Evolutionary conservation across 2,888 invertebrate genomes (phyloP).

Genomic region (Beris chalybata): DNA sequence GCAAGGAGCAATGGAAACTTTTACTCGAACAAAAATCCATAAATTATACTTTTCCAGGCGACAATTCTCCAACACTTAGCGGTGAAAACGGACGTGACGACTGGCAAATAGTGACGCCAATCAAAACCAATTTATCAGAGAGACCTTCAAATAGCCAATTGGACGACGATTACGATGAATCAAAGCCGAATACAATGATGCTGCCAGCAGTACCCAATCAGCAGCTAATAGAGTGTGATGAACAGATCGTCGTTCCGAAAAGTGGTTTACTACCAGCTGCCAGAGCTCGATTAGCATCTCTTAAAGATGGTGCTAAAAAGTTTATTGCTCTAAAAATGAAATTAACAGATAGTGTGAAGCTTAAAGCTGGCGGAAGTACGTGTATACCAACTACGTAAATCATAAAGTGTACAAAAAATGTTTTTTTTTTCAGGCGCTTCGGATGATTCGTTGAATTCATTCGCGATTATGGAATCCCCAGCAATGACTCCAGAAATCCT

Average conservation of each 20-base stretch:
- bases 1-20: slow-evolving; percentile 79
- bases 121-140: slow-evolving; percentile 51
- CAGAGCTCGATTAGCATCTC: slow-evolving; percentile 63
- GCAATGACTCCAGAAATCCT: slow-evolving; percentile 53
- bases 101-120: slow-evolving; percentile 55
- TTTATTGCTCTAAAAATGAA: slow-evolving; percentile 66
- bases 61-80: slow-evolving; percentile 48
- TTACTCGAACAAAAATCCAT: slow-evolving; percentile 76
- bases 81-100: slow-evolving; percentile 42
- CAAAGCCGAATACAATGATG: slow-evolving; percentile 43
- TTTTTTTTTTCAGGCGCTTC: slow-evolving; percentile 49
- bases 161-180: slow-evolving; percentile 50
- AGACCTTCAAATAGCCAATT: slow-evolving; percentile 50
- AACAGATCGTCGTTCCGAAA: slow-evolving; percentile 42
- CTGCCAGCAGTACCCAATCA: slow-evolving; percentile 23
- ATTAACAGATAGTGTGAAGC: slow-evolving; percentile 56
- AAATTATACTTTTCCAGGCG: slow-evolving; percentile 70
- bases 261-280: slow-evolving; percentile 53
- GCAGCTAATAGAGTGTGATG: slow-evolving; percentile 33
- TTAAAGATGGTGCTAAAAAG: slow-evolving; percentile 72
- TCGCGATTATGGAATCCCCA: slow-evolving; percentile 54
- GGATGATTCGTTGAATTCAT: slow-evolving; percentile 48
- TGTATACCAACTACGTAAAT: not conserved
- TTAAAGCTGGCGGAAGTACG: slow-evolving; percentile 53
- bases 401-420: not conserved